Conservation (phyloP, 2,888 invertebrate species). For the Tolmerus cingulatus region DNA sequence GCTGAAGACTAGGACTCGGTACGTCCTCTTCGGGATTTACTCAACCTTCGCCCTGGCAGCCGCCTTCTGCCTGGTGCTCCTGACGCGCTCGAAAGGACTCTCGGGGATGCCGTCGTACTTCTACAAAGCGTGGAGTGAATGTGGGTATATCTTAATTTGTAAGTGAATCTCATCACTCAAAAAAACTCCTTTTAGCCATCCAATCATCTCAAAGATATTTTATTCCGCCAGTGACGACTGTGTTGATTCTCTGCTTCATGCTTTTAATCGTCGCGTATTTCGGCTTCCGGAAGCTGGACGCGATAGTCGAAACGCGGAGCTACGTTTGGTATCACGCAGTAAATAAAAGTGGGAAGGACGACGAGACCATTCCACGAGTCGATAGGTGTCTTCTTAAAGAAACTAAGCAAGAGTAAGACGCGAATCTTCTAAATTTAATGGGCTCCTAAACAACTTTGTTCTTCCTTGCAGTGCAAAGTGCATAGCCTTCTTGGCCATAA, state of each 20-base stretch:
- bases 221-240: conserved; percentile 60
- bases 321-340: neutral
- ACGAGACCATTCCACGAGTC: conserved; percentile 17
- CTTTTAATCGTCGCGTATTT: conserved; percentile 58
- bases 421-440: neutral
- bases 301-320: conserved; percentile 46
- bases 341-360: neutral
- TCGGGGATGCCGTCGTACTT: conserved; percentile 63
- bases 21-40: conserved; percentile 55
- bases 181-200: conserved; percentile 53
- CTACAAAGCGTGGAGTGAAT: conserved; percentile 60
- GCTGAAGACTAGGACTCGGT: conserved; percentile 51
- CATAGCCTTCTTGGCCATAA: conserved; percentile 67
- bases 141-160: conserved; percentile 50
- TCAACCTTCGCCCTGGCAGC: conserved; percentile 54
- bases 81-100: conserved; percentile 59
- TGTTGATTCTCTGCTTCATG: conserved; percentile 56
- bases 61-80: conserved; percentile 56
- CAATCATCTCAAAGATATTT: conserved; percentile 61
- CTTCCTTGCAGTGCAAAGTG: conserved; percentile 57
- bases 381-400: conserved; percentile 40
- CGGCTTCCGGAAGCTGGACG: conserved; percentile 59
- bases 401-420: conserved; percentile 44
- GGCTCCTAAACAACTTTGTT: neutral
- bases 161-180: neutral